These are phyloP conservation scores for Athalia cordata DNA, from an alignment of 2,888 invertebrate species.

Conservation along the genomic window DNA sequence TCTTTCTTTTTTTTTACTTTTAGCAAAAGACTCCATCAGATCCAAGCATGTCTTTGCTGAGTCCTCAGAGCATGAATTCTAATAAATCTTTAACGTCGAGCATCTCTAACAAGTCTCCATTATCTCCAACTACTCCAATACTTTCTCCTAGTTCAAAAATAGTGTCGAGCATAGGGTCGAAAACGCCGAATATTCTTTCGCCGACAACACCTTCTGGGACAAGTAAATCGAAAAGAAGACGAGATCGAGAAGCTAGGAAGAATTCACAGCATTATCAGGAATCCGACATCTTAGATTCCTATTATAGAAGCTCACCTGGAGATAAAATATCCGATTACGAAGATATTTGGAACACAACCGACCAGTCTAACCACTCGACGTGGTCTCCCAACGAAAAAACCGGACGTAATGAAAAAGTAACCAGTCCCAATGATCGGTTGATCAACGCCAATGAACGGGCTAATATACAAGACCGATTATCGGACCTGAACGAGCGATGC, in stretches of 20 bases:
- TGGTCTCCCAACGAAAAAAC: conserved; percentile 68
- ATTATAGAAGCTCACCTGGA: conserved; percentile 89
- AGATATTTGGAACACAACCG: conserved; percentile 86
- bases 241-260: conserved; percentile 71
- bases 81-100: conserved; percentile 67
- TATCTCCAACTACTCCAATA: conserved; percentile 62
- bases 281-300: conserved; percentile 90
- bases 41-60: conserved; percentile 65
- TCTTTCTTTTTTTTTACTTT: conserved; percentile 36
- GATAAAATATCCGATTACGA: conserved; percentile 97
- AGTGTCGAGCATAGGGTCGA: conserved; percentile 59
- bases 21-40: conserved; percentile 69
- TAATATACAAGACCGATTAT: conserved; percentile 54
- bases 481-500: conserved; percentile 59
- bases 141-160: conserved; percentile 66
- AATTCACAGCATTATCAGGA: conserved; percentile 78
- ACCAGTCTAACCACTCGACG: conserved; percentile 69
- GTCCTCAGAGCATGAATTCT: conserved; percentile 68
- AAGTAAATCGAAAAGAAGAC: conserved; percentile 67
- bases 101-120: conserved; percentile 62
- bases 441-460: conserved; percentile 61
- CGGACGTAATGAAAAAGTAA: conserved; percentile 53
- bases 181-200: conserved; percentile 65
- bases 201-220: conserved; percentile 71
- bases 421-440: conserved; percentile 54